Base-by-base conservation (phyloP, 2,113 vertebrate genomes). In the Pelusios castaneus region DNA sequence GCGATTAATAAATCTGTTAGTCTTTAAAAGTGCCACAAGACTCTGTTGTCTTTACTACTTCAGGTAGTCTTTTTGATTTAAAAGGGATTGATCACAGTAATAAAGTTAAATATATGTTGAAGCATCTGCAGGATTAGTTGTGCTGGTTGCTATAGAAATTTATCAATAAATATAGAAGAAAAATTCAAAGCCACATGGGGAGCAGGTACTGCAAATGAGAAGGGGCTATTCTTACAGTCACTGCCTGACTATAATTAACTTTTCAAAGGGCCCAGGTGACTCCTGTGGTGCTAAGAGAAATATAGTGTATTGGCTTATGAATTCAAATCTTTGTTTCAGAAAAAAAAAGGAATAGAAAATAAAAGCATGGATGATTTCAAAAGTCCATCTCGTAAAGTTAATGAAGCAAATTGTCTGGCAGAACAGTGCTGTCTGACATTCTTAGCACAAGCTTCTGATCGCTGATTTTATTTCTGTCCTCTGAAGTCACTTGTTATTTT, bases 391-490 rank as follows among this genome's bases (percentile, higher is more conserved):
- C 77, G 73, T 87, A 60, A 95, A 93, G 82, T 92, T 93, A 51
- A 90, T 88, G 38, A 93, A 58, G 51, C 94, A 5, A n/a, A 93
- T 12, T 27, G 3, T 92, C 91, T 94, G 80, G 70, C 55, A 92
- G 56, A 95, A 82, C 25, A 6, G n/a, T n/a, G 91, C 92, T 54
- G 34, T 93, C 73, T 88, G 94, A 75, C 82, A 31, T 91, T 82
- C 49, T 93, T 92, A 52, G 22, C 5, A 5, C 47, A 34, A 75
- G 60, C 58, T 87, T 45, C 58, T 95, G 34, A 25, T 92, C 80
- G 80, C 86, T 96, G 79, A 67, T 55, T 96, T 17, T 89, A 10
- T 93, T 82, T 87, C 80, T 27, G 89, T 56, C 31, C 70, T 94
- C 77, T 8, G 41, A 67, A 63, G 45, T 88, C 55, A 54, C 19